Evolutionary conservation across 2,888 invertebrate species (phyloP), one percentile per base, ranked within the genome.

Genomic region (Lasioglossum morio): DNA sequence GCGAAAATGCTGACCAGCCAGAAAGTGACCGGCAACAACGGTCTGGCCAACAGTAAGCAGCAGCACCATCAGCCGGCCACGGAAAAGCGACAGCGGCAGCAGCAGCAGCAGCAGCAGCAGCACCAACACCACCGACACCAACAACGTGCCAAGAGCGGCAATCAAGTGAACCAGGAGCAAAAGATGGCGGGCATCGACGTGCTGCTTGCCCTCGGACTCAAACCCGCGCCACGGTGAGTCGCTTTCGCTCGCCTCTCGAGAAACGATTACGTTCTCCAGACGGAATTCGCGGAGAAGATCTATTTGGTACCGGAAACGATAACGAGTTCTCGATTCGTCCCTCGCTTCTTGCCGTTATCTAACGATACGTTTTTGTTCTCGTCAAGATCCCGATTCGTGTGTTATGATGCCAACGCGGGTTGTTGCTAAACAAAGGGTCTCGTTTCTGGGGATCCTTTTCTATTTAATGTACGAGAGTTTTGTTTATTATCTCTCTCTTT

Each of bases 171-270:
- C 77, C 87, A 86, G 81, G 92, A 93, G 79, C 92, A 91, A 88
- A 93, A 92, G 88, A 93, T 92, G 92, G 90, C 92, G 88, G 94
- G 94, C 85, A 95, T 96, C 92, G 96, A 96, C 86, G 95, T 96
- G 72, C 94, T 96, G 75, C 93, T 96, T 76, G 96, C 96, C 66
- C 96, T 96, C 48, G 96, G 96, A 30, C 94, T 96, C 72, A 96
- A 96, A 87, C 96, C 96, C 70, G 94, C 95, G 79, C 89, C 91
- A 81, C 91, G 94, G 95, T 95, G 93, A 95, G 95, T 95, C 87
- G 77, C 77, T 77, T 77, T 77, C 46, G 40, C 40, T 37, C 69
- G 60, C 27, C 37, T n/a, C 63, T 57, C 66, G 43, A 19, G 72
- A 37, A 37, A 37, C 74, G 77, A 75, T 78, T 70, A 30, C 77